Evolutionary conservation across 2,888 invertebrate species (phyloP), one percentile per base, ranked within the genome.

Genomic region (Oxycera nigricornis): DNA sequence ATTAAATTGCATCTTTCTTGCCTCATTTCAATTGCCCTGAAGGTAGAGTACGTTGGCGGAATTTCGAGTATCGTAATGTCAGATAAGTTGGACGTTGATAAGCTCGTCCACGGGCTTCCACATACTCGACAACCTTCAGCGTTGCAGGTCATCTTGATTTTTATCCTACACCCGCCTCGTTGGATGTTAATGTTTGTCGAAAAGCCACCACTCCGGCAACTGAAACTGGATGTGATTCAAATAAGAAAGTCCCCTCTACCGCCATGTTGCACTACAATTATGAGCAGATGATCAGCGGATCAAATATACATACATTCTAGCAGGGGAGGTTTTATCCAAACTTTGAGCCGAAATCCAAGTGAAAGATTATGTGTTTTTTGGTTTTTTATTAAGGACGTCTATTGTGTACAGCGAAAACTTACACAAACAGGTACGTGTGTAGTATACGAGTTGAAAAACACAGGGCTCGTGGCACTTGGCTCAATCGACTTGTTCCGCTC

Each of bases 401-500:
- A 65, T 30, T 62, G 65, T 65, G 41, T 41, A 26, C 22, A 22
- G 65, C 41, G 70, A 55, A 70, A 52, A 70, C 9, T 31, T 22
- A 62, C 20, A 20, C 35, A 2, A 17, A 14, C 26, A 55, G 22
- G 28, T 26, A 50, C 67, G 22, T 62, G 17, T 28, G n/a, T n/a
- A n/a, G n/a, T 30, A 41, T 41, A 39, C 41, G 35, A 30, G 35
- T n/a, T 39, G 20, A 41, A 61, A 62, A 74, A 74, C 28, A 74
- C 41, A 70, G 59, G 76, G 76, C 76, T 74, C 76, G 74, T 76
- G 76, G 76, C 76, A 74, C 76, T 20, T 74, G 57, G 73, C 28
- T 70, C 76, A 76, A 76, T 76, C 76, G 74, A 74, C 67, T 76
- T 76, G 73, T 76, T 74, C 74, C 61, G 74, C 72, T 73, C 68